Base-by-base conservation (phyloP, 2,888 invertebrate genomes). In the Cryptocheilus praepositus region DNA sequence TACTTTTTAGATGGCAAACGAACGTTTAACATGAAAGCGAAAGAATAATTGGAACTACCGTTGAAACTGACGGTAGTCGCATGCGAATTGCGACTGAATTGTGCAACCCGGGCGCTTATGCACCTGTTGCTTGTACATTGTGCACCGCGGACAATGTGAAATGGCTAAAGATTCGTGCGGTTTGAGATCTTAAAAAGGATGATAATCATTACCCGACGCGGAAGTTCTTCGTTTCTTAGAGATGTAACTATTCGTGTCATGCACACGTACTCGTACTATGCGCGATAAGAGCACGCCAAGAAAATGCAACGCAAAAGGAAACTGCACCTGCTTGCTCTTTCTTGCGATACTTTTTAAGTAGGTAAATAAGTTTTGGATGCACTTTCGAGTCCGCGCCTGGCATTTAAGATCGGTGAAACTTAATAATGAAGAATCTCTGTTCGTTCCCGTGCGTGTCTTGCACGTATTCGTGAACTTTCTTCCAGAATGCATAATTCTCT, bases 21-120 rank as follows among this genome's bases (percentile, higher is more conserved):
- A 28, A 28, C 28, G 28, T 4, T 28, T 55, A 21, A 28, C 16
- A 36, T 18, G 2, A 16, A 16, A 19, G 51, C 46, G 52, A 28
- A 68, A 65, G n/a, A 53, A 52, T 63, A 74, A 73, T 64, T 64
- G 54, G 7, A 46, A 25, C 46, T 60, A 61, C 25, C 55, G 43
- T 61, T 61, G 25, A 46, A 57, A 57, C 36, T 19, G 25, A 7
- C 36, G 36, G 36, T 43, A 36, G 18, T 61, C 49, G 64, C 53
- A 61, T 62, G 70, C 56, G 57, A 66, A 68, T 56, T 21, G 58
- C 64, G 59, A 58, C 45, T 25, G 60, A 67, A 60, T 69, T 51
- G 49, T 28, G 51, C 59, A 18, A 59, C 36, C 2, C 36, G 45
- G 15, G 28, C 22, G 11, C 11, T 36, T 36, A 45, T 61, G 25